These are phyloP conservation scores for Steinernema khuongi DNA, from an alignment of 1,140 invertebrate genomes.

Conservation along the genomic window DNA sequence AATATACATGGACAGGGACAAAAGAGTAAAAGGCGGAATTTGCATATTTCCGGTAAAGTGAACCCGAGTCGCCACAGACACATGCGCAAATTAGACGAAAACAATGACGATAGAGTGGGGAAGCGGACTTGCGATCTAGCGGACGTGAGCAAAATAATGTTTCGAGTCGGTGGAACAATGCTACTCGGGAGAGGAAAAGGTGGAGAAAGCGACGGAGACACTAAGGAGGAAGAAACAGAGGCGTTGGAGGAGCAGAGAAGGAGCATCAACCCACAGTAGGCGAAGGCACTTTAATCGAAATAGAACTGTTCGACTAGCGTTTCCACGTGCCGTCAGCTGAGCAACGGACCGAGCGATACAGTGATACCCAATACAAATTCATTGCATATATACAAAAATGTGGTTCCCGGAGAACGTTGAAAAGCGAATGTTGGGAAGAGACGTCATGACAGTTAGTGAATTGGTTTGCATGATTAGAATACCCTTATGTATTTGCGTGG, in stretches of 20 bases:
- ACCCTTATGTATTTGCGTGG: neutral
- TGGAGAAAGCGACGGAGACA: neutral
- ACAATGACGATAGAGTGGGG: neutral
- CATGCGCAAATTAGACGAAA: neutral
- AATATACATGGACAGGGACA: neutral
- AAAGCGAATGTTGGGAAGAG: neutral
- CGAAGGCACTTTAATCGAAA: slow-evolving; percentile 8
- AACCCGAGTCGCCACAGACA: neutral
- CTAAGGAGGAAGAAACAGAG: neutral
- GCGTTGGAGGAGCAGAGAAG: neutral
- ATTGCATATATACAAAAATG: slow-evolving; percentile 17
- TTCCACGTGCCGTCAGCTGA: neutral
- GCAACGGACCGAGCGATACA: slow-evolving; percentile 7
- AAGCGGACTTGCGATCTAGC: neutral
- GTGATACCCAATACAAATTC: neutral
- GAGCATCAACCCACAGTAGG: neutral
- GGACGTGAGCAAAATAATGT: neutral
- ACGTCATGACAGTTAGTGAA: neutral
- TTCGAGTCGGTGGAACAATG: neutral
- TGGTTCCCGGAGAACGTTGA: no score
- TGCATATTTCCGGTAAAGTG: slow-evolving; percentile 6
- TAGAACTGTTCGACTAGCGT: slow-evolving; percentile 6
- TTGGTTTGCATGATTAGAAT: neutral
- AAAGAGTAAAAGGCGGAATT: neutral
- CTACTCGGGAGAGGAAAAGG: neutral